Evolutionary conservation across 2,888 invertebrate genomes (phyloP).

Genomic region (Heteropelma amictum): DNA sequence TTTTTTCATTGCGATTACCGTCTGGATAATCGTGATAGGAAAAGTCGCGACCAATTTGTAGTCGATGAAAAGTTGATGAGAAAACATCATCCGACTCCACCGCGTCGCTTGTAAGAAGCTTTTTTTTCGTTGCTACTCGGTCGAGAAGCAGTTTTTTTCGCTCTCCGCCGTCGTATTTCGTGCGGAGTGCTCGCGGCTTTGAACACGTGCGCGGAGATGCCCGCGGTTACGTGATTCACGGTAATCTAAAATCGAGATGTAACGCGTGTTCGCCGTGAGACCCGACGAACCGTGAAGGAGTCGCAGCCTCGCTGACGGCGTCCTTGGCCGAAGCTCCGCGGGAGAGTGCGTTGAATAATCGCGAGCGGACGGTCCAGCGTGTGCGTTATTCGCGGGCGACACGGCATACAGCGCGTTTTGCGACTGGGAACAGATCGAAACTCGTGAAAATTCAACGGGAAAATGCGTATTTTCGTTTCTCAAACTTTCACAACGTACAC

Average conservation of each 20-base stretch:
- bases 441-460: too few relatives aligned
- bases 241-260: constrained; percentile 21
- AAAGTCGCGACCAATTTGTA: too few relatives aligned
- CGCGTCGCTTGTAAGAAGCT: background rate
- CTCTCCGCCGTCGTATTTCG: too few relatives aligned
- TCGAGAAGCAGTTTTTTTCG: too few relatives aligned
- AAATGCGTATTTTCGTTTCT: too few relatives aligned
- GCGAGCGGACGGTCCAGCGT: constrained; percentile 40
- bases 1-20: too few relatives aligned
- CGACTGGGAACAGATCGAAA: too few relatives aligned
- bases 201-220: background rate
- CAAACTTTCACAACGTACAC: too few relatives aligned
- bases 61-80: too few relatives aligned
- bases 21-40: too few relatives aligned
- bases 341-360: constrained; percentile 53
- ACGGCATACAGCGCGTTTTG: background rate
- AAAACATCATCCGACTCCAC: too few relatives aligned
- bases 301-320: constrained; percentile 30
- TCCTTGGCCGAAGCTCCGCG: constrained; percentile 48
- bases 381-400: constrained; percentile 16
- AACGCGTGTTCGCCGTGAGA: constrained; percentile 6
- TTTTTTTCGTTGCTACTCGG: background rate
- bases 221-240: background rate
- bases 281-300: constrained; percentile 19
- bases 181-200: background rate